A percentile compares a stretch with the other conserved stretches of the same genome.
Evolutionary conservation across 2,888 invertebrate species (phyloP).

Genomic region (Osedax frankpressi): DNA sequence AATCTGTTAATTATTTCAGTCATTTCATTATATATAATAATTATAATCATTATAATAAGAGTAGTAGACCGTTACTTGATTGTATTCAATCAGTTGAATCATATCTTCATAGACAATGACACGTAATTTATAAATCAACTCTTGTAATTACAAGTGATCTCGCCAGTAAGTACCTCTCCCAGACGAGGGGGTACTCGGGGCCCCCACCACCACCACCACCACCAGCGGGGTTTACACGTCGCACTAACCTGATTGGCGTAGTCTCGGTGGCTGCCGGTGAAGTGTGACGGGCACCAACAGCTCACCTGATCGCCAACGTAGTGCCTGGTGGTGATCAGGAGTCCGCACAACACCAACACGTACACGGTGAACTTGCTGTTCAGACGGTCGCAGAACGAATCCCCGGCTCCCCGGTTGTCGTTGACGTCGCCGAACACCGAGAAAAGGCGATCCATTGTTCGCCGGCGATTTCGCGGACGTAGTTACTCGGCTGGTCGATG

Average conservation of each 20-base stretch:
- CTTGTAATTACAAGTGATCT: too few relatives aligned
- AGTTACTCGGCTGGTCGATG: too few relatives aligned
- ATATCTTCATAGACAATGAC: too few relatives aligned
- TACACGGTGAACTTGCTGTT: constrained; percentile 24
- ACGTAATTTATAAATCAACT: too few relatives aligned
- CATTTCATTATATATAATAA: too few relatives aligned
- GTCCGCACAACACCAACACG: constrained; percentile 17
- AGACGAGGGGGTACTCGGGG: not conserved
- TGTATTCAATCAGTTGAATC: too few relatives aligned
- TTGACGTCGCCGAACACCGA: constrained; percentile 1
- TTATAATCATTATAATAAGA: too few relatives aligned
- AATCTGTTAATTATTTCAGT: too few relatives aligned
- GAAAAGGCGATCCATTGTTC: constrained; percentile 2
- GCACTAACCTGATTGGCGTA: constrained; percentile 34
- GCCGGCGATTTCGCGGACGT: not conserved
- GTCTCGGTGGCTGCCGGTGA: constrained; percentile 25
- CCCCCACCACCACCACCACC: not conserved
- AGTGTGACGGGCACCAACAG: constrained; percentile 26
- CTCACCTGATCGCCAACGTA: constrained; percentile 57
- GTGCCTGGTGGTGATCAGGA: constrained; percentile 21
- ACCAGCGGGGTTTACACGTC: not conserved
- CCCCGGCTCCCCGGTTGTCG: constrained; percentile 21
- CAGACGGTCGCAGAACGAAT: constrained; percentile 24
- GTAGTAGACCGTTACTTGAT: too few relatives aligned
- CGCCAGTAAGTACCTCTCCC: not conserved